Conservation (phyloP, 2,888 invertebrate genomes). For the Drepanosiphum platanoidis region DNA sequence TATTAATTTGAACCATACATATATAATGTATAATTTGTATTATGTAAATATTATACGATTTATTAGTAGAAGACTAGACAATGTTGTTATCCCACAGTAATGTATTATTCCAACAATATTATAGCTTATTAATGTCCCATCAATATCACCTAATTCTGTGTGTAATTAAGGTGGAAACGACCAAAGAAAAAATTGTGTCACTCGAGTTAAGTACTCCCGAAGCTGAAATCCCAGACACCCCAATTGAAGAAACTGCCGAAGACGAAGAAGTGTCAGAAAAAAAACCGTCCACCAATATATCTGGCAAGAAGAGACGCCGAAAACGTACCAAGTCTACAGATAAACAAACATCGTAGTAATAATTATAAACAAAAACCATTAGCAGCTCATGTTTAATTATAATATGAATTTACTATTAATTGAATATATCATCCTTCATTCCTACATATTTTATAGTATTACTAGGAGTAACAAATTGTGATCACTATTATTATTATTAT, state of each 20-base stretch:
- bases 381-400: constrained; percentile 15
- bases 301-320: constrained; percentile 45
- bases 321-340: constrained; percentile 58
- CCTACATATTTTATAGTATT: constrained; percentile 61
- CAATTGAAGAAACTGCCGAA: constrained; percentile 2
- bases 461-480: constrained; percentile 61
- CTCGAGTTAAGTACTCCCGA: constrained; percentile 73
- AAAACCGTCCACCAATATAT: constrained; percentile 39
- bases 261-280: constrained; percentile 37
- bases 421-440: constrained; percentile 48
- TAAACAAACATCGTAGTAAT: constrained; percentile 38
- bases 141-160: constrained; percentile 35
- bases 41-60: too few relatives aligned
- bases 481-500: constrained; percentile 52
- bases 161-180: constrained; percentile 81
- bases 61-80: background rate
- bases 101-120: background rate
- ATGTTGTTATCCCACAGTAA: background rate
- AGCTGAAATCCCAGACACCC: constrained; percentile 34
- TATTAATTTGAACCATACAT: background rate
- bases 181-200: constrained; percentile 90
- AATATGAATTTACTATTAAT: constrained; percentile 8
- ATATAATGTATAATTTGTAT: too few relatives aligned
- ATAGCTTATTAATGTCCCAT: background rate
- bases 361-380: background rate